These are phyloP conservation scores for Cryptus viduatorius DNA, from an alignment of 2,888 invertebrate species.

Conservation along the genomic window DNA sequence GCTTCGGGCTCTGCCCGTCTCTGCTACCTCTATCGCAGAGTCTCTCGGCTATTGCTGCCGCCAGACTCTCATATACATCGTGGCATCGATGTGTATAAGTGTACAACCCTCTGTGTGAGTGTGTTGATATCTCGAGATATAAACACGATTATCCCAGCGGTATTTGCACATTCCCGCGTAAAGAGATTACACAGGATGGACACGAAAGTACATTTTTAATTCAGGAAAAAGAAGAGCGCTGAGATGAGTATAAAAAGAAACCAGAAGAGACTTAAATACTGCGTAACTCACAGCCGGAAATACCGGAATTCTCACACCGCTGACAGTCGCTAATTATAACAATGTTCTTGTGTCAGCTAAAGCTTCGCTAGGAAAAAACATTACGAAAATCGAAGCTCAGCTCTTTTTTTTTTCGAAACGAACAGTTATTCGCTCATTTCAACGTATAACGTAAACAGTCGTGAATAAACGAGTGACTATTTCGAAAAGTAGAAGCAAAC, in stretches of 20 bases:
- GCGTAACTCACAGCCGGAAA: no score
- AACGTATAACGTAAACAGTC: no score
- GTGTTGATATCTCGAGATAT: constrained; percentile 37
- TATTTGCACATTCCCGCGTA: constrained; percentile 27
- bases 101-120: neutral
- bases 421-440: no score
- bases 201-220: constrained; percentile 30
- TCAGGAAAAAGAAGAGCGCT: constrained; percentile 24
- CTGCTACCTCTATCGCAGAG: constrained; percentile 63
- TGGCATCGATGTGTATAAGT: neutral
- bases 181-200: constrained; percentile 7
- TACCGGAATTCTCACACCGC: no score
- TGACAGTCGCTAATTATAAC: no score
- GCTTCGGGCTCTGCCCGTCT: constrained; percentile 75
- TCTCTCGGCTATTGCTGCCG: constrained; percentile 21
- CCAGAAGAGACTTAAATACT: no score
- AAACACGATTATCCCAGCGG: constrained; percentile 37
- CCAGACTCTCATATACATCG: constrained; percentile 16
- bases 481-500: no score
- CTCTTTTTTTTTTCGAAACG: no score
- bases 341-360: no score
- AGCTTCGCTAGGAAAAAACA: no score
- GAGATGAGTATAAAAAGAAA: constrained; percentile 39
- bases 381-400: no score
- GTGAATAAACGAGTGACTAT: no score